These are phyloP conservation scores for Oryzias curvinotus DNA, from an alignment of 2,113 vertebrate species.

Conservation along the genomic window DNA sequence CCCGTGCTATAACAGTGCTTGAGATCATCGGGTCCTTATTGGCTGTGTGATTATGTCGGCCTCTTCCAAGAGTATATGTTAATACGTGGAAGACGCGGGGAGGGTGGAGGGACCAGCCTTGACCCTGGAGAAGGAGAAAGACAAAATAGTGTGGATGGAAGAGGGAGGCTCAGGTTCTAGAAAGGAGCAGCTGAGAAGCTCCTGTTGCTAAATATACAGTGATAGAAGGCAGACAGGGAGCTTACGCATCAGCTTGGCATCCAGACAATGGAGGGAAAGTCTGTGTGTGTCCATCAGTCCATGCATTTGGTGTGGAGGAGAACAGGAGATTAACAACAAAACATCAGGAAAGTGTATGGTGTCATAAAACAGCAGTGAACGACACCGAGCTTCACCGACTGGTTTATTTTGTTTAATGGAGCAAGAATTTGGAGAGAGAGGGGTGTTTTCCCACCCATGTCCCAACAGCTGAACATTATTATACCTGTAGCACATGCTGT, in stretches of 20 bases:
- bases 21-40: slow-evolving; percentile 83
- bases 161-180: slow-evolving; percentile 76
- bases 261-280: slow-evolving; percentile 63
- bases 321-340: too few species aligned
- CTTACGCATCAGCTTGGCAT: slow-evolving; percentile 70
- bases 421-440: too few species aligned
- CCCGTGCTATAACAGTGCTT: slow-evolving; percentile 86
- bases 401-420: too few species aligned
- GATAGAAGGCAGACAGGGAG: slow-evolving; percentile 54
- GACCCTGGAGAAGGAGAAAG: slow-evolving; percentile 78
- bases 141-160: slow-evolving; percentile 73
- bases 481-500: too few species aligned
- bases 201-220: slow-evolving; percentile 87
- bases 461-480: too few species aligned
- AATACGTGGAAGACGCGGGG: slow-evolving; percentile 42
- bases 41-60: slow-evolving; percentile 69
- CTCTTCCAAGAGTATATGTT: slow-evolving; percentile 39
- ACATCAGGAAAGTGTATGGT: too few species aligned
- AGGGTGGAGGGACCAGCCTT: slow-evolving; percentile 8
- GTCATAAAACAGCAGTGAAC: too few species aligned
- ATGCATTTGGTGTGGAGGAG: too few species aligned
- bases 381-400: too few species aligned
- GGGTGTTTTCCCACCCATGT: too few species aligned
- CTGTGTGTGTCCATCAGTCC: slow-evolving; percentile 20
- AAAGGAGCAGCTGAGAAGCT: slow-evolving; percentile 76